These are phyloP conservation scores for Sinosuthora webbiana DNA, from an alignment of 2,113 vertebrate species.

Conservation along the genomic window DNA sequence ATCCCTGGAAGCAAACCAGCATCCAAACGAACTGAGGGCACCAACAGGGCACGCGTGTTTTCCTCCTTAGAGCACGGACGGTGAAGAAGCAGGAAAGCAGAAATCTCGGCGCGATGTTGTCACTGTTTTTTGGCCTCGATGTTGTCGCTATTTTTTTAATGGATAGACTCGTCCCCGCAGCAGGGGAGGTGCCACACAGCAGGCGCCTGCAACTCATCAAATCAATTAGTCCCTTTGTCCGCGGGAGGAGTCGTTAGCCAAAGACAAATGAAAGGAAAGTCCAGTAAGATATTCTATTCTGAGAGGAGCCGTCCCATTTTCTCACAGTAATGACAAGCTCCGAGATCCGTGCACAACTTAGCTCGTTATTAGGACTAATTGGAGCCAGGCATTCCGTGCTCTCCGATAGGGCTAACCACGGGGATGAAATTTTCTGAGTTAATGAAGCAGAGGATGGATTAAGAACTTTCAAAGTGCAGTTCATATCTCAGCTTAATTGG, in stretches of 20 bases:
- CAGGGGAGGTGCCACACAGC: neutral
- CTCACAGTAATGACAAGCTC: neutral
- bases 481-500: conserved; percentile 36
- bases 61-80: fast-evolving
- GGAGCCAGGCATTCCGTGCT: conserved; percentile 54
- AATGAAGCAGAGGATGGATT: conserved; percentile 54
- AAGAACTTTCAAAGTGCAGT: conserved; percentile 34
- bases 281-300: neutral
- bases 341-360: conserved; percentile 23
- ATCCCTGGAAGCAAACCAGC: neutral
- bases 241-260: neutral
- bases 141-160: too few species aligned
- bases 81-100: neutral
- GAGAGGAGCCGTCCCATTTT: conserved; percentile 31
- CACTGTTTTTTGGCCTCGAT: neutral
- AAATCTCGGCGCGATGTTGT: neutral
- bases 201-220: neutral
- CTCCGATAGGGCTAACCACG: conserved; percentile 45
- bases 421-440: conserved; percentile 32
- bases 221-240: neutral
- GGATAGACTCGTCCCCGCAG: too few species aligned
- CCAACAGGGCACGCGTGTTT: fast-evolving
- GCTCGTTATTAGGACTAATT: conserved; percentile 66
- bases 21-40: fast-evolving
- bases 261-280: neutral